Base-by-base conservation (phyloP, 2,113 vertebrate species). In the Megalops atlanticus region DNA sequence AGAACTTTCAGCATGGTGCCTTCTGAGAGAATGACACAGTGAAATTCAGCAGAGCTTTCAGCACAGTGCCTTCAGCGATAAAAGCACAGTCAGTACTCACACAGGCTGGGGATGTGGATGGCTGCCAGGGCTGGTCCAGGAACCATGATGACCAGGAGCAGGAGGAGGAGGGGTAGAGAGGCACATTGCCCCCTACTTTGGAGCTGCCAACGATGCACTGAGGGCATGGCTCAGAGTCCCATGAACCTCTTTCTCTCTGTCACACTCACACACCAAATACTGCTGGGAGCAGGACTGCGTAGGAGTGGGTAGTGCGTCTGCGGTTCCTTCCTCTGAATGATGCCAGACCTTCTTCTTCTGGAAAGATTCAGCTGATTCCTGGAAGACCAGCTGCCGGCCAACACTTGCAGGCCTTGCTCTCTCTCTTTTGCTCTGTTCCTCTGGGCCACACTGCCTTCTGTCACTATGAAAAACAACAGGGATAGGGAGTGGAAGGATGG, bases 191-290 rank as follows among this genome's bases (percentile, higher is more conserved):
- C 88, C 89, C 86, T 86, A 78, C 21, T 82, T 85, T 86, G 86
- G 40, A 76, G 83, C 88, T 88, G 85, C 78, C 81, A 80, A 85
- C 33, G 70, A 87, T 91, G 87, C 73, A 80, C 83, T 82, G 82
- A 85, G 87, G 84, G 86, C 94, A 94, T 94, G 84, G 87, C 86
- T 94, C 90, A 92, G 86, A 86, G 88, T 92, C 88, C 91, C 91
- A 93, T 92, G 83, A 89, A 92, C 80, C 3, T 69, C 68, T 52
- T 38, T 39, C 47, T 41, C 80, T 43, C 45, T 24, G n/a, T 64
- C 68, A 87, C 81, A 78, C 89, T 58, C 83, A 79, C 86, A 82
- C 88, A 78, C 82, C 80, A 89, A 89, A 84, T 79, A 85, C 87
- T 39, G 74, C 74, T 41, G 74, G 21, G 39, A 41, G 74, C 74